Evolutionary conservation across 2,113 vertebrate species (phyloP), one percentile per base, ranked within the genome.

Genomic region (Xenus cinereus): DNA sequence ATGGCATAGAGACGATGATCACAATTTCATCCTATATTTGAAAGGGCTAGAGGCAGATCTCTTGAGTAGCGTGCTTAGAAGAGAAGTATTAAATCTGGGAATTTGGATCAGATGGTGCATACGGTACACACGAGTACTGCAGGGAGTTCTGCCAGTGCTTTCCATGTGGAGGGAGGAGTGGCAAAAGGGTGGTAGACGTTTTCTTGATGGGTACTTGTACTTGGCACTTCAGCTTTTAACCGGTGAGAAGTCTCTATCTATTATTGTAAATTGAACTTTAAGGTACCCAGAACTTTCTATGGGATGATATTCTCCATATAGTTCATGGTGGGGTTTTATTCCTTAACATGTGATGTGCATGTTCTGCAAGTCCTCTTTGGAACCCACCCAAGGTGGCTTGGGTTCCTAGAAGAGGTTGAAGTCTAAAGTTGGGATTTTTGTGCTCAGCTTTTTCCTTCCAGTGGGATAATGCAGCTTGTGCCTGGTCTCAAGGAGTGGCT

Each of bases 401-500:
- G 20, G 57, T 56, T 93, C 35, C 66, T 75, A 37, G 43, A 79
- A 60, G n/a, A 60, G 22, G 1, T 0, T 64, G 27, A 41, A 3
- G 10, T 6, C 32, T 69, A 41, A 92, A 69, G 43, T 26, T 72
- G 35, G 39, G 39, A 4, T 20, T 71, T 88, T 48, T 80, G 45
- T 73, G 17, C 41, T 71, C 4, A 19, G 1, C 80, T 75, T 93
- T 77, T 80, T 90, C 19, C 87, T 90, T 35, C 39, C 23, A 48
- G 57, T 80, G 62, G 57, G 71, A 68, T 88, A 84, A 84, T 22
- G 54, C 68, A 84, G 51, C 45, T 87, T 93, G 66, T 60, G 46
- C 39, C 68, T 28, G 30, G n/a, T 84, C 54, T 93, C 39, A 35
- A 87, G 76, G 41, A 69, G 73, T 3, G 7, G 57, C 23, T 75